Percentiles rank a stretch among this genome's conserved stretches.
These are phyloP conservation scores for Pteropus alecto DNA, from an alignment of 2,113 vertebrate genomes.

Conservation along the genomic window DNA sequence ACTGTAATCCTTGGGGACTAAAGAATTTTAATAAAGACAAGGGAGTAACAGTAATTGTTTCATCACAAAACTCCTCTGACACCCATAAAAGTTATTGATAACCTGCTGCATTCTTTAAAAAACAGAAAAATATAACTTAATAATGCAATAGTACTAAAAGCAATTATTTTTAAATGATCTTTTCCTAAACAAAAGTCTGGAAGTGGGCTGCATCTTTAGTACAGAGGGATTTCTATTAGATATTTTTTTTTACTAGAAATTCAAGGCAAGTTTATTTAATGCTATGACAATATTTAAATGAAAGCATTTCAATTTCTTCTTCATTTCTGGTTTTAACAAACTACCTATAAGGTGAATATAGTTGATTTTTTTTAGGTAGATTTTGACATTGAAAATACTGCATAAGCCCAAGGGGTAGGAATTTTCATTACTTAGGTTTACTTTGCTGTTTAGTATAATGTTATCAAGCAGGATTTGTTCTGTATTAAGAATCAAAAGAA, in stretches of 20 bases:
- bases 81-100: constrained; percentile 12
- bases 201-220: background rate
- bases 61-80: constrained; percentile 4
- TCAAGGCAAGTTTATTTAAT: constrained; percentile 27
- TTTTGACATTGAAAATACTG: constrained; percentile 49
- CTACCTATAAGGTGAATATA: background rate
- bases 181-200: background rate
- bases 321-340: background rate
- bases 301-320: constrained; percentile 24
- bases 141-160: constrained; percentile 1
- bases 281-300: constrained; percentile 25
- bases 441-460: background rate
- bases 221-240: background rate
- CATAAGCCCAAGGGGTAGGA: background rate
- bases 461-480: constrained; percentile 43
- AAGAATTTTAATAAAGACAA: background rate
- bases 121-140: background rate
- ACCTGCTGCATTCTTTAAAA: background rate
- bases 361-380: constrained; percentile 21
- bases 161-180: constrained; percentile 27
- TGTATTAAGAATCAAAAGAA: constrained; percentile 41
- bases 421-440: constrained; percentile 55
- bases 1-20: background rate
- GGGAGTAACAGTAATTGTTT: constrained; percentile 1
- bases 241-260: constrained; percentile 44